These are phyloP conservation scores for Diadumene lineata DNA, from an alignment of 92 coral and sea anemone genomes.

Conservation along the genomic window DNA sequence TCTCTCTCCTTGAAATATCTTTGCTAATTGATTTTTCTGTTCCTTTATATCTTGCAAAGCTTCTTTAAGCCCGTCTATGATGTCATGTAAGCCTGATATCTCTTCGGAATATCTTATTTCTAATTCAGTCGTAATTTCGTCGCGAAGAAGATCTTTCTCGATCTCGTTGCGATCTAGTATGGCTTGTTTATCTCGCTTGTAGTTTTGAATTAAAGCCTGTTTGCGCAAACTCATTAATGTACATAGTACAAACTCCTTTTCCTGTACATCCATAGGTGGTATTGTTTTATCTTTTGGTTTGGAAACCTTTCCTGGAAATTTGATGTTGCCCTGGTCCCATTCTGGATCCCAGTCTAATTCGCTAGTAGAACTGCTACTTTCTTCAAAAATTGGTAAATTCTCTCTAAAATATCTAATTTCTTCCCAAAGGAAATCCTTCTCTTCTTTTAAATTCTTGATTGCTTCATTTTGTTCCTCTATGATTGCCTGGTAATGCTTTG, in stretches of 20 bases:
- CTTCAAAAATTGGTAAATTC: conserved; percentile 20
- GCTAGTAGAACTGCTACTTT: neutral
- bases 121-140: conserved; percentile 53
- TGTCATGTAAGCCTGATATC: conserved; percentile 41
- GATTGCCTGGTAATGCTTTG: conserved; percentile 31
- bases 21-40: conserved; percentile 79
- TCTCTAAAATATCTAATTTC: conserved; percentile 53
- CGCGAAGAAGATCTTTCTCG: conserved; percentile 45
- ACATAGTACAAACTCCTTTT: conserved; percentile 28
- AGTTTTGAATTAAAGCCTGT: conserved; percentile 31
- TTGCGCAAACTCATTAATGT: conserved; percentile 48
- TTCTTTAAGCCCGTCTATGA: conserved; percentile 71
- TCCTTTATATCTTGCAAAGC: conserved; percentile 52
- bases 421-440: conserved; percentile 53
- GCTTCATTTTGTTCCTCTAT: conserved; percentile 43
- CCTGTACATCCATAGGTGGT: conserved; percentile 4
- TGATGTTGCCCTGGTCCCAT: neutral
- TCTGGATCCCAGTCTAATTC: conserved; percentile 34
- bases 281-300: conserved; percentile 8
- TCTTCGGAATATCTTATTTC: conserved; percentile 53
- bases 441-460: conserved; percentile 53
- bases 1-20: conserved; percentile 71
- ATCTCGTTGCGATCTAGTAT: conserved; percentile 39
- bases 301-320: neutral
- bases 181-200: conserved; percentile 48